Conservation (phyloP, 1,140 invertebrate species). For the Ostrea edulis region DNA sequence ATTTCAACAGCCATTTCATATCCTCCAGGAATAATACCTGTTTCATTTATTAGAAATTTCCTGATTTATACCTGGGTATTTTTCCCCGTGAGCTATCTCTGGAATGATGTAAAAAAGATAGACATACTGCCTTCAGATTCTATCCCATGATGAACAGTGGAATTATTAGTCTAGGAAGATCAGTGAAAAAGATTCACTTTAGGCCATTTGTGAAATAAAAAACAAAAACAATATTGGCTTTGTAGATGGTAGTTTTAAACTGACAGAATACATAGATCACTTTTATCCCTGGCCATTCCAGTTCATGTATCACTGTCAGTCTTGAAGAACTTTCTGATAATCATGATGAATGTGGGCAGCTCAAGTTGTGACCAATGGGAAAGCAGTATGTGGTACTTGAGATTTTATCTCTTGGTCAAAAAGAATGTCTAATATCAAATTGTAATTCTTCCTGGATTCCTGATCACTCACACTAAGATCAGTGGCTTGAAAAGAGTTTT, state of each 20-base stretch:
- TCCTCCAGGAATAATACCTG: background rate
- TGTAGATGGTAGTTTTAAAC: background rate
- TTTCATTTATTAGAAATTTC: conserved; percentile 4
- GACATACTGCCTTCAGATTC: background rate
- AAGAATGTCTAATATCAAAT: too few relatives aligned
- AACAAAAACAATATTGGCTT: conserved; percentile 16
- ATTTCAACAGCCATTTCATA: background rate
- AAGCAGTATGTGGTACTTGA: too few relatives aligned
- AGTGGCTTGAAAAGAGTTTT: too few relatives aligned
- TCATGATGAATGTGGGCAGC: background rate
- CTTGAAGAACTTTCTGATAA: background rate
- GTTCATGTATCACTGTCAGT: conserved; percentile 9
- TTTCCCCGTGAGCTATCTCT: background rate
- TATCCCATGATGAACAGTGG: background rate
- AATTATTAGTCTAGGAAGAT: conserved; percentile 18
- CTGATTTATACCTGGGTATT: conserved; percentile 25
- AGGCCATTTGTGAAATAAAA: background rate
- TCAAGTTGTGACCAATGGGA: background rate
- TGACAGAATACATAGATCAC: conserved; percentile 25
- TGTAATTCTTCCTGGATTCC: too few relatives aligned
- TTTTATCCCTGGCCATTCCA: background rate
- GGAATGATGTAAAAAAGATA: background rate
- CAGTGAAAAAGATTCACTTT: background rate
- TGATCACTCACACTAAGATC: too few relatives aligned
- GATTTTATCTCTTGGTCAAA: too few relatives aligned